A percentile compares a stretch with the other conserved stretches of the same genome.
Evolutionary conservation across 2,113 vertebrate species (phyloP).

Genomic region (Tachysurus fulvidraco): DNA sequence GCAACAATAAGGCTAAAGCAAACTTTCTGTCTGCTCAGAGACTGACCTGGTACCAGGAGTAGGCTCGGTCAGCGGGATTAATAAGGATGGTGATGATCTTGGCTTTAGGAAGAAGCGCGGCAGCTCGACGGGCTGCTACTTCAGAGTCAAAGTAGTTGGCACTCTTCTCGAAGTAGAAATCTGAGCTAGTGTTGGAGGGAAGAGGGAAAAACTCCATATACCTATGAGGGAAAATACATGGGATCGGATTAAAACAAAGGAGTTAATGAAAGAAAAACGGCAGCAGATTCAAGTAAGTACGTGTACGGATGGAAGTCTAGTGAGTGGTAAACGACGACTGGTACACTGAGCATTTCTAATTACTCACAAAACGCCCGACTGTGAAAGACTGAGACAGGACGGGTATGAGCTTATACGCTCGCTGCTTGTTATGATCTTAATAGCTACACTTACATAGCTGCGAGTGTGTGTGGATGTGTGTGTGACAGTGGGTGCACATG

Average conservation of each 20-base stretch:
- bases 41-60: conserved; percentile 90
- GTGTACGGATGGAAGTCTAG: background rate
- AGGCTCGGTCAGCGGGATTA: conserved; percentile 85
- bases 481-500: no score
- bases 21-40: background rate
- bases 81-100: conserved; percentile 89
- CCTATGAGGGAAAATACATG: conserved; percentile 62
- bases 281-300: background rate
- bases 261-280: background rate
- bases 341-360: background rate
- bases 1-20: background rate
- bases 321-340: background rate
- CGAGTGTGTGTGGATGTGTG: background rate
- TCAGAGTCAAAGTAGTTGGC: conserved; percentile 92
- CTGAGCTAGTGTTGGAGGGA: conserved; percentile 87
- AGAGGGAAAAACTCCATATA: conserved; percentile 91
- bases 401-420: conserved; percentile 2
- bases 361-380: background rate
- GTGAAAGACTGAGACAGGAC: background rate
- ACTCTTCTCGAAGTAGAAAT: conserved; percentile 90
- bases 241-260: background rate
- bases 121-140: conserved; percentile 78
- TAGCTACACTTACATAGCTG: conserved; percentile 6
- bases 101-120: conserved; percentile 81
- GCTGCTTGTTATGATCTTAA: background rate